A percentile compares a stretch with the other conserved stretches of the same genome.
Conservation (phyloP, 2,113 vertebrate genomes). For the Hemiscyllium ocellatum region DNA sequence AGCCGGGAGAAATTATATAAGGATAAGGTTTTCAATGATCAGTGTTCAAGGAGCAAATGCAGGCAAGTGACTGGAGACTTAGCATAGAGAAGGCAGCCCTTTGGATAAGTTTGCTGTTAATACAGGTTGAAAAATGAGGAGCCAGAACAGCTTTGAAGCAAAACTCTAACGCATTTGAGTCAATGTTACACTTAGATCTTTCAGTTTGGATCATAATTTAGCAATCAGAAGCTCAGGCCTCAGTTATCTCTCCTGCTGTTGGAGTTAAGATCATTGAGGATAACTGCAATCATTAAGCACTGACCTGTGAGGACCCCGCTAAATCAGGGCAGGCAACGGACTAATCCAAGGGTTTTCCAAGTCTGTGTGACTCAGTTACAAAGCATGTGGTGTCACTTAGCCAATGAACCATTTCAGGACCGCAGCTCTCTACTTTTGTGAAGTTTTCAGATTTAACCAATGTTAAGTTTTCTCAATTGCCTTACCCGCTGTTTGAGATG, state of each 20-base stretch:
- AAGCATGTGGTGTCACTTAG: background rate
- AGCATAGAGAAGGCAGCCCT: background rate
- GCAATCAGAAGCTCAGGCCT: background rate
- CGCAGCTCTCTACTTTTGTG: background rate
- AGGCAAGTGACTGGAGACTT: background rate
- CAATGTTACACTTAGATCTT: background rate
- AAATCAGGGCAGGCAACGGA: background rate
- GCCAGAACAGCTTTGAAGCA: background rate
- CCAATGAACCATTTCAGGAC: background rate
- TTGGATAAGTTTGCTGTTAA: background rate
- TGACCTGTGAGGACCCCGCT: background rate
- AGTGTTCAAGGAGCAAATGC: background rate
- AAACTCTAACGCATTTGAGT: background rate
- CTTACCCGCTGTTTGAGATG: background rate
- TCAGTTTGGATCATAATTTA: background rate
- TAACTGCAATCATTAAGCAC: background rate
- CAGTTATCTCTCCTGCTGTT: too few species aligned
- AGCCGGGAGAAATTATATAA: background rate
- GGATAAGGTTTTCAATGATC: background rate
- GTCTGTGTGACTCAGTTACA: background rate
- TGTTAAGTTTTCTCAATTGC: background rate
- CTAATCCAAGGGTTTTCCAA: background rate
- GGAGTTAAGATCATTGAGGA: background rate
- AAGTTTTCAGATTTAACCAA: background rate
- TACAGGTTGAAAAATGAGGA: background rate